Percentiles rank a stretch among this genome's conserved stretches.
These are phyloP conservation scores for Zosterops lateralis DNA, from an alignment of 2,113 vertebrate species.

Conservation along the genomic window DNA sequence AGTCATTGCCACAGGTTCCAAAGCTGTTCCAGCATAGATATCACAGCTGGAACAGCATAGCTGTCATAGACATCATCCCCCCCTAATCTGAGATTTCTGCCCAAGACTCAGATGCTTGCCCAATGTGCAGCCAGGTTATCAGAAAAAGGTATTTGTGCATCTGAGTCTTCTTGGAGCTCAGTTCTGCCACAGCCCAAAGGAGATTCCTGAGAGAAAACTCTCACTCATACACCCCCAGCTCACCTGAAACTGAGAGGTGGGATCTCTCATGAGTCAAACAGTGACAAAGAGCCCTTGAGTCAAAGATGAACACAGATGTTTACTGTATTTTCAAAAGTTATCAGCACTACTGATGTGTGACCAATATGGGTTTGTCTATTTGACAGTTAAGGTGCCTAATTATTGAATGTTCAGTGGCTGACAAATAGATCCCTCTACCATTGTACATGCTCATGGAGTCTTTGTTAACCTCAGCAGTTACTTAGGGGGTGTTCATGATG, in stretches of 20 bases:
- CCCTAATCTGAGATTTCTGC: background rate
- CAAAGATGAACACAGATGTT: background rate
- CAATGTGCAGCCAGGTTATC: background rate
- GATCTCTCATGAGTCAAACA: background rate
- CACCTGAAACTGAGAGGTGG: background rate
- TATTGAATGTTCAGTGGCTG: background rate
- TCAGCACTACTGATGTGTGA: background rate
- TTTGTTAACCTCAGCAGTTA: background rate
- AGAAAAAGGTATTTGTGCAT: background rate
- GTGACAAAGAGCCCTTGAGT: background rate
- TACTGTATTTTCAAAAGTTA: background rate
- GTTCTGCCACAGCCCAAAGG: background rate
- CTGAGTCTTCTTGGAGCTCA: background rate
- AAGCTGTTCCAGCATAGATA: background rate
- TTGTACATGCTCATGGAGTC: fast-evolving
- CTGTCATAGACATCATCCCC: background rate
- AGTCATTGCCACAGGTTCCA: background rate
- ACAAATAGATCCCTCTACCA: background rate
- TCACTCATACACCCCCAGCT: background rate
- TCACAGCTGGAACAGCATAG: background rate
- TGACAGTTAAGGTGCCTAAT: background rate
- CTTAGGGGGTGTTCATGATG: background rate
- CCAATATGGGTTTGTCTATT: background rate
- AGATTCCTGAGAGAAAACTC: background rate
- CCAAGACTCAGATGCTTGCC: background rate